Conservation (phyloP, 2,797 vertebrate species). For the Phoebastria nigripes region DNA sequence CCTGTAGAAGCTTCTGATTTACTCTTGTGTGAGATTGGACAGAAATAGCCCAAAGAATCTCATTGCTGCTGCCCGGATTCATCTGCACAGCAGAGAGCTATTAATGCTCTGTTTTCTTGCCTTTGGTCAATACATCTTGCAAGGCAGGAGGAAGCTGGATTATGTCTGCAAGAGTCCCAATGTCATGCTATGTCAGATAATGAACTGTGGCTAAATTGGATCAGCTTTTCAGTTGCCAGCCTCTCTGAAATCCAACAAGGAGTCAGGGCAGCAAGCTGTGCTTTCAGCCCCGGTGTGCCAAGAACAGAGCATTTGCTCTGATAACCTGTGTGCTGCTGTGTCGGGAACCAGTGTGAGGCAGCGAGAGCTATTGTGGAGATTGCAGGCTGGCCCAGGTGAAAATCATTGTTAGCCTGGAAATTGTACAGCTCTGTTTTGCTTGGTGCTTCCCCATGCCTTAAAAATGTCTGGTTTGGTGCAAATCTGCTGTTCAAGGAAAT, state of each 20-base stretch:
- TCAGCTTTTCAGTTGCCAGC: constrained; percentile 25
- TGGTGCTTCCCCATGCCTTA: neutral
- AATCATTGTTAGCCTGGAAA: neutral
- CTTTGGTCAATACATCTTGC: constrained; percentile 29
- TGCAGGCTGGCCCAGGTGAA: neutral
- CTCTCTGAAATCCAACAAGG: constrained; percentile 31
- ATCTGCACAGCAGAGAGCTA: constrained; percentile 22
- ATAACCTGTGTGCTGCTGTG: neutral
- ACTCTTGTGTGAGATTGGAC: neutral
- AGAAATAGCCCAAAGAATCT: constrained; percentile 49
- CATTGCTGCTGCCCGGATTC: constrained; percentile 26
- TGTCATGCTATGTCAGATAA: constrained; percentile 36
- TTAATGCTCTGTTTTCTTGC: constrained; percentile 21
- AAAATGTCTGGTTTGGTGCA: neutral
- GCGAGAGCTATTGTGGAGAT: neutral
- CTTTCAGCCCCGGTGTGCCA: constrained; percentile 20
- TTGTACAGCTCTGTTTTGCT: neutral
- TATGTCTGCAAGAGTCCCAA: constrained; percentile 17
- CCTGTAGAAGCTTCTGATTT: constrained; percentile 30
- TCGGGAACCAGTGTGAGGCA: neutral
- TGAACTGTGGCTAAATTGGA: constrained; percentile 55
- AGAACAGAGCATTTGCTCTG: neutral
- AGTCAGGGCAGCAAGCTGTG: constrained; percentile 46
- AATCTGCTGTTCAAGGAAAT: neutral
- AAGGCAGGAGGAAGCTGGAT: constrained; percentile 53